Evolutionary conservation across 1,140 invertebrate genomes (phyloP).

Genomic region (Anastatus disparis): DNA sequence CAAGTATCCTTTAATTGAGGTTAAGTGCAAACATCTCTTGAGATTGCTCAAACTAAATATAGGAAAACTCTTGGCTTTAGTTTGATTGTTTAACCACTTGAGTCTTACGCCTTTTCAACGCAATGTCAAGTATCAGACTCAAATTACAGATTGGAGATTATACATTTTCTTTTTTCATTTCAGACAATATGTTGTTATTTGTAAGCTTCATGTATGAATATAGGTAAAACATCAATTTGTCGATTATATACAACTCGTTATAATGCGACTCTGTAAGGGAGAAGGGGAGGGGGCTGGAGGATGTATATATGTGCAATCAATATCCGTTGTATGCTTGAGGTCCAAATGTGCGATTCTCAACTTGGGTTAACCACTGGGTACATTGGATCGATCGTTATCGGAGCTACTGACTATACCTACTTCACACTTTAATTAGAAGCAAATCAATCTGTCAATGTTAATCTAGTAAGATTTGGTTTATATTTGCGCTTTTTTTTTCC

Average conservation of each 20-base stretch:
- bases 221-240: no score
- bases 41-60: neutral
- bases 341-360: conserved; percentile 9
- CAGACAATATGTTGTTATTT: no score
- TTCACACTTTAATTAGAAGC: conserved; percentile 45
- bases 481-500: neutral
- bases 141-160: no score
- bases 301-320: neutral
- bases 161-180: no score
- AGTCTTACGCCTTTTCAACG: no score
- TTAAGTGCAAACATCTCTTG: conserved; percentile 12
- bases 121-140: no score
- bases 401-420: neutral
- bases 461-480: neutral
- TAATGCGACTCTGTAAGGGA: no score
- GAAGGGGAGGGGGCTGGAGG: neutral
- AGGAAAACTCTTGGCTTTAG: neutral
- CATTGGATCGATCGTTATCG: conserved; percentile 42
- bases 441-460: conserved; percentile 43
- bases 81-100: no score
- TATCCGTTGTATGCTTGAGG: neutral
- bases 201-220: no score
- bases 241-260: neutral
- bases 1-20: conserved; percentile 7
- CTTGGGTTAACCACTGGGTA: conserved; percentile 31